Evolutionary conservation across 2,888 invertebrate species (phyloP).

Genomic region (Athrips mouffetella): DNA sequence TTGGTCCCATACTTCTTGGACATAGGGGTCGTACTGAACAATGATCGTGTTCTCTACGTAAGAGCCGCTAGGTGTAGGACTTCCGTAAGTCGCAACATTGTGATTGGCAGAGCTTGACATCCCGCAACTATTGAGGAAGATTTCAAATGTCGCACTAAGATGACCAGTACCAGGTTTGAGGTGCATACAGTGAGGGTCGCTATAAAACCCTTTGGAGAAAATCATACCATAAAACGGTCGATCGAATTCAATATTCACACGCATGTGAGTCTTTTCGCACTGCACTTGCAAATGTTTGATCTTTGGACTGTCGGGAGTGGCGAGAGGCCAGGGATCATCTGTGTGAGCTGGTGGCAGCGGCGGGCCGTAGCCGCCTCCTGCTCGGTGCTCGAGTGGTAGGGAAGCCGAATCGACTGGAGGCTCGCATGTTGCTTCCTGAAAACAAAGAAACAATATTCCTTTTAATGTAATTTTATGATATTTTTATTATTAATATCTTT

Average conservation of each 20-base stretch:
- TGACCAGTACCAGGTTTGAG: constrained; percentile 94
- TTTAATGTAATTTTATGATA: neutral
- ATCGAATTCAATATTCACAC: constrained; percentile 96
- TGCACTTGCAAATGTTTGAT: constrained; percentile 96
- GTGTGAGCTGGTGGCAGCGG: constrained; percentile 78
- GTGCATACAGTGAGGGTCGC: constrained; percentile 94
- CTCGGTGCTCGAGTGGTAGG: constrained; percentile 88
- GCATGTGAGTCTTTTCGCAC: constrained; percentile 97
- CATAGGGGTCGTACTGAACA: constrained; percentile 96
- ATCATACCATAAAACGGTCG: constrained; percentile 97
- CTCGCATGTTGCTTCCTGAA: constrained; percentile 87
- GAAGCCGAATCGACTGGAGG: constrained; percentile 90
- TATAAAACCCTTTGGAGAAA: constrained; percentile 96
- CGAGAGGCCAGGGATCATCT: constrained; percentile 93
- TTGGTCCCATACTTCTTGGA: constrained; percentile 97
- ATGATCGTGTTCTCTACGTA: constrained; percentile 97
- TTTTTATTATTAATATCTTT: neutral
- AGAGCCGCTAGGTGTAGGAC: constrained; percentile 93
- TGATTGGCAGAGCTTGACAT: constrained; percentile 96
- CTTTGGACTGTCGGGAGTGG: constrained; percentile 93
- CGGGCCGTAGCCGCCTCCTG: constrained; percentile 87
- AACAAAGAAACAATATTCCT: constrained; percentile 44
- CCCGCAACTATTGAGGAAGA: constrained; percentile 94
- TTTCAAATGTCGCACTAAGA: constrained; percentile 94
- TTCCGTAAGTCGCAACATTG: constrained; percentile 89